phyloP scores from a whole-genome alignment of 2,888 invertebrate species.

The Pristionchus arcanus region DNA sequence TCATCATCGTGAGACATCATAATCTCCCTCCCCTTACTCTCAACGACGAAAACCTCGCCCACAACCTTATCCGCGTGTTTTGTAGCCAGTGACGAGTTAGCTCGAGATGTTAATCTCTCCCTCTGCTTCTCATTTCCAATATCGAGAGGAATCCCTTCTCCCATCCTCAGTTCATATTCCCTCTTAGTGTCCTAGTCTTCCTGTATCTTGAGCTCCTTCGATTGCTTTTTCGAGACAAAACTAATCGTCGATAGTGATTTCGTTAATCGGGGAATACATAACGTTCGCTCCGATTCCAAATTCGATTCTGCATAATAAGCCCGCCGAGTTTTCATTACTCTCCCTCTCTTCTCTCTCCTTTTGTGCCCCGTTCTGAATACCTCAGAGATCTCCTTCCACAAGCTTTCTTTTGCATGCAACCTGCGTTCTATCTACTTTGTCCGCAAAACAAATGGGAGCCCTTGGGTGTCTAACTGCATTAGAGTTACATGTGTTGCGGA shows the following conservation, averaged over 20 bases:
- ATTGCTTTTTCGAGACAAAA: neutral
- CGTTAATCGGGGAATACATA: neutral
- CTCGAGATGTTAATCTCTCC: conserved; percentile 14
- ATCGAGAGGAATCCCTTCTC: conserved; percentile 34
- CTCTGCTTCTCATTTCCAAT: conserved; percentile 13
- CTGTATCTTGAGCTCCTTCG: neutral
- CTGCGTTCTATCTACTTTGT: neutral
- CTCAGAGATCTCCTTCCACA: neutral
- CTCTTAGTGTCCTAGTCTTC: neutral
- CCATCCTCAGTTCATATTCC: neutral
- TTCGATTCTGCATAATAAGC: conserved; percentile 9
- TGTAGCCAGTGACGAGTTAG: conserved; percentile 3
- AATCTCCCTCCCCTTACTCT: neutral
- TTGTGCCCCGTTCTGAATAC: neutral
- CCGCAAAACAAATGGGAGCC: neutral
- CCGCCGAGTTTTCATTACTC: conserved; percentile 40
- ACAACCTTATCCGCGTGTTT: neutral
- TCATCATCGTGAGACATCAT: neutral
- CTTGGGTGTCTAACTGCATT: neutral
- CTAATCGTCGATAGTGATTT: conserved; percentile 19
- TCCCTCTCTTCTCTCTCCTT: neutral
- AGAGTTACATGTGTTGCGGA: conserved; percentile 26
- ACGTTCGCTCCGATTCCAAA: neutral
- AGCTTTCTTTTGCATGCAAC: neutral
- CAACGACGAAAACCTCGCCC: neutral